Evolutionary conservation across 1,140 invertebrate species (phyloP).

Genomic region (Sweltsa coloradensis): DNA sequence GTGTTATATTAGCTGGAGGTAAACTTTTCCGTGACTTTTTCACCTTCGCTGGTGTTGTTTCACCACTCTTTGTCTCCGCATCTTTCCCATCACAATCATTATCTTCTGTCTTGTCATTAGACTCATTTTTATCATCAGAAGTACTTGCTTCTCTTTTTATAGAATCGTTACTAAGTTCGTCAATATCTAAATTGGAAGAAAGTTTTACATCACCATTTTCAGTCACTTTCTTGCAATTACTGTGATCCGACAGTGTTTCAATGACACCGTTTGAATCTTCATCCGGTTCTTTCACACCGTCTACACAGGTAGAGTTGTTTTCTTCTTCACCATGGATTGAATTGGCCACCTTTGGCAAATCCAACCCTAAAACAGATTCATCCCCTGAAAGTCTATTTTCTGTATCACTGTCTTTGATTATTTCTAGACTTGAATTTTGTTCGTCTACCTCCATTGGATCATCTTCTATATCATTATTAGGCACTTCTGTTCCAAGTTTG

Average conservation of each 20-base stretch:
- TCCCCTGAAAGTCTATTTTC: too few relatives aligned
- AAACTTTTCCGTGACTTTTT: slow-evolving; percentile 25
- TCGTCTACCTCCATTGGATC: too few relatives aligned
- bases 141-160: not conserved
- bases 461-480: slow-evolving; percentile 17
- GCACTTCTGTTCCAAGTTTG: slow-evolving; percentile 25
- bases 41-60: slow-evolving; percentile 20
- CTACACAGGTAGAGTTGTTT: too few relatives aligned
- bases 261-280: too few relatives aligned
- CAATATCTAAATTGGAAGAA: slow-evolving; percentile 1
- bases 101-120: slow-evolving; percentile 5
- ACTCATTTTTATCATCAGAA: not conserved
- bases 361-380: too few relatives aligned
- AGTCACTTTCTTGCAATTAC: slow-evolving; percentile 13
- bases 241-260: too few relatives aligned
- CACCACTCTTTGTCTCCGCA: slow-evolving; percentile 9
- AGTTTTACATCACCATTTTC: slow-evolving; percentile 10
- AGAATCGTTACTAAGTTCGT: slow-evolving; percentile 3
- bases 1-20: slow-evolving; percentile 33
- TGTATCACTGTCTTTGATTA: too few relatives aligned
- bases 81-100: slow-evolving; percentile 15
- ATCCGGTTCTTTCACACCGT: too few relatives aligned
- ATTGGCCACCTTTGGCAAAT: too few relatives aligned
- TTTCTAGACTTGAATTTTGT: too few relatives aligned
- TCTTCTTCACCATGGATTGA: too few relatives aligned